Conservation (phyloP, 1,140 invertebrate genomes). For the Paramacrobiotus metropolitanus region DNA sequence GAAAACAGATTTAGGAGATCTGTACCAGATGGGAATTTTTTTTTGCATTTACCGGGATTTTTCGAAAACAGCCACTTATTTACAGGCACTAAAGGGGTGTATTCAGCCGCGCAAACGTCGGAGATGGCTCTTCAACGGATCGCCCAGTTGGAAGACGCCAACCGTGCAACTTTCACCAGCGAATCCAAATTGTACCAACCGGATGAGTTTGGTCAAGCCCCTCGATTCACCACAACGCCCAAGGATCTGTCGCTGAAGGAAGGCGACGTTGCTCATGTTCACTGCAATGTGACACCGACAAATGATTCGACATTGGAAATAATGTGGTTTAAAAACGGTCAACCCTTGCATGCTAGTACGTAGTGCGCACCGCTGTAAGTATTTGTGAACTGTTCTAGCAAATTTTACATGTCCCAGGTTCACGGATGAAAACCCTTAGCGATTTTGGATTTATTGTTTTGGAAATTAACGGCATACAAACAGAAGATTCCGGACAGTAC, state of each 20-base stretch:
- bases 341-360: slow-evolving; percentile 36
- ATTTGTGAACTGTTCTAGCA: background rate
- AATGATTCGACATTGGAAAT: slow-evolving; percentile 17
- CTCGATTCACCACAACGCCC: background rate
- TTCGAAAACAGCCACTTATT: background rate
- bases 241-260: slow-evolving; percentile 40
- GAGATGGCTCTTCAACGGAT: background rate
- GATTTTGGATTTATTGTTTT: slow-evolving; percentile 87
- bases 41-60: no score
- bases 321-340: slow-evolving; percentile 25
- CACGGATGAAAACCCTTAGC: slow-evolving; percentile 64
- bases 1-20: no score
- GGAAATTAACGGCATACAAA: slow-evolving; percentile 68
- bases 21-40: no score
- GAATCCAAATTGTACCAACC: background rate
- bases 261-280: slow-evolving; percentile 53
- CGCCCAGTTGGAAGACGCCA: background rate
- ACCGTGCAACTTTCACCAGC: background rate
- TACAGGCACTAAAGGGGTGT: background rate
- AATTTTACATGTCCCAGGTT: slow-evolving; percentile 24
- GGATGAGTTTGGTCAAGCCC: background rate
- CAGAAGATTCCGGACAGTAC: slow-evolving; percentile 76
- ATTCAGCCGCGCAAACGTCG: background rate
- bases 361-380: slow-evolving; percentile 27
- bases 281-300: slow-evolving; percentile 18